Conservation (phyloP, 2,888 invertebrate genomes). For the Entomobrya proxima region DNA sequence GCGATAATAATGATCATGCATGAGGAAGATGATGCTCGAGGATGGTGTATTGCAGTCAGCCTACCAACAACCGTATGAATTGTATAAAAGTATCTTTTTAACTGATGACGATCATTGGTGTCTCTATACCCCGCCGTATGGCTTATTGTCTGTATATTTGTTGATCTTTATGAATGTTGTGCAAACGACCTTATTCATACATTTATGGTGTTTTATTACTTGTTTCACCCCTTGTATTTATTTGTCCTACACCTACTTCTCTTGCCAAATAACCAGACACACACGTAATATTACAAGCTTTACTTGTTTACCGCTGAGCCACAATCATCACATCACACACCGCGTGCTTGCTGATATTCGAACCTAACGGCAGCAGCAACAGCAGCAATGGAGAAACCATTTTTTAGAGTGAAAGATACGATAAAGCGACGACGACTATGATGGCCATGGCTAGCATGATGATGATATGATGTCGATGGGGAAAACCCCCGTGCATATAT, state of each 20-base stretch:
- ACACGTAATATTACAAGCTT: neutral
- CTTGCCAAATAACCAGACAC: neutral
- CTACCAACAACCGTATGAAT: neutral
- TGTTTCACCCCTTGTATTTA: slow-evolving; percentile 5
- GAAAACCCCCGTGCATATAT: neutral
- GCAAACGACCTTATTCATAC: slow-evolving; percentile 53
- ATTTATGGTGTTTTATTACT: slow-evolving; percentile 46
- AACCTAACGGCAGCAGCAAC: neutral
- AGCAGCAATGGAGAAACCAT: neutral
- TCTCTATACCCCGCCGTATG: too few species aligned
- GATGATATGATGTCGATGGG: neutral
- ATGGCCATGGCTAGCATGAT: too few species aligned
- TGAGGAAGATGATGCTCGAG: neutral
- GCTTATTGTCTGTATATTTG: neutral
- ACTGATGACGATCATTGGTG: neutral
- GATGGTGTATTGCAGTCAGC: neutral
- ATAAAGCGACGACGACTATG: too few species aligned
- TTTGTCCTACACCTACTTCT: neutral
- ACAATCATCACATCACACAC: slow-evolving; percentile 21
- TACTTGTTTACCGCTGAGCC: slow-evolving; percentile 26
- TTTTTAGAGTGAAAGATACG: neutral
- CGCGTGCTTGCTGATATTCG: slow-evolving; percentile 7
- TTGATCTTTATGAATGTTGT: slow-evolving; percentile 50
- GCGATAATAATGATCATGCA: slow-evolving; percentile 2
- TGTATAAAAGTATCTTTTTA: neutral